These are phyloP conservation scores for Anthopleura xanthogrammica DNA, from an alignment of 92 coral and sea anemone species.

Conservation along the genomic window DNA sequence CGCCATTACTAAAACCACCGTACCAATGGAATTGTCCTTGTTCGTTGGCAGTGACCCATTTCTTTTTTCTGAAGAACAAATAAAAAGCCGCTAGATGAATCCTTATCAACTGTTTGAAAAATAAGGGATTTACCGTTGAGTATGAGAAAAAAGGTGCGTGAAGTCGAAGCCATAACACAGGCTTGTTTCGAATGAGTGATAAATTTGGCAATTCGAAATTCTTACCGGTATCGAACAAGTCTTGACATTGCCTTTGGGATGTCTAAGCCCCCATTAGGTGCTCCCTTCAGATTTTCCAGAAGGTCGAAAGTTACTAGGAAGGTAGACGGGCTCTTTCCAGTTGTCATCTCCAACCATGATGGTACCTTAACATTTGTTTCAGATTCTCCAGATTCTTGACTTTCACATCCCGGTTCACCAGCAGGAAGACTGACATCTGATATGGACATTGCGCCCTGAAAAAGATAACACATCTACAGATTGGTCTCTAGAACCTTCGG, in stretches of 20 bases:
- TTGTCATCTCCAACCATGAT: slow-evolving; percentile 31
- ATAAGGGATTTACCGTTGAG: too few relatives aligned
- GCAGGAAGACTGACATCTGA: slow-evolving; percentile 27
- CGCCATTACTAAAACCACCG: slow-evolving; percentile 46
- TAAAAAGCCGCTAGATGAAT: too few relatives aligned
- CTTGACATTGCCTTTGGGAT: slow-evolving; percentile 26
- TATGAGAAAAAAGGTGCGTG: too few relatives aligned
- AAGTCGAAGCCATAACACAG: too few relatives aligned
- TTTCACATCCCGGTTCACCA: slow-evolving; percentile 11
- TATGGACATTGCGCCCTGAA: slow-evolving; percentile 41
- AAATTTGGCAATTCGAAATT: too few relatives aligned
- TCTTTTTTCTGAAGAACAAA: neutral
- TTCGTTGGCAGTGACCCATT: slow-evolving; percentile 40
- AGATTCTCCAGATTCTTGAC: neutral
- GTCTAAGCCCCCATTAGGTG: neutral
- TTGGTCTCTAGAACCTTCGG: too few relatives aligned
- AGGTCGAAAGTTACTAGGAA: slow-evolving; percentile 41
- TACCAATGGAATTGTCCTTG: slow-evolving; percentile 49
- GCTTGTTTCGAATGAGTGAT: neutral
- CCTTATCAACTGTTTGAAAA: too few relatives aligned
- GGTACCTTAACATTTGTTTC: slow-evolving; percentile 2
- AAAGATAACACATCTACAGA: too few relatives aligned
- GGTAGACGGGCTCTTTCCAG: neutral
- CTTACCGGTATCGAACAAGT: slow-evolving; percentile 2
- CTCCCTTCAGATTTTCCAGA: slow-evolving; percentile 11